Evolutionary conservation across 2,113 vertebrate genomes (phyloP).

Genomic region (Colistium nudipinnis): DNA sequence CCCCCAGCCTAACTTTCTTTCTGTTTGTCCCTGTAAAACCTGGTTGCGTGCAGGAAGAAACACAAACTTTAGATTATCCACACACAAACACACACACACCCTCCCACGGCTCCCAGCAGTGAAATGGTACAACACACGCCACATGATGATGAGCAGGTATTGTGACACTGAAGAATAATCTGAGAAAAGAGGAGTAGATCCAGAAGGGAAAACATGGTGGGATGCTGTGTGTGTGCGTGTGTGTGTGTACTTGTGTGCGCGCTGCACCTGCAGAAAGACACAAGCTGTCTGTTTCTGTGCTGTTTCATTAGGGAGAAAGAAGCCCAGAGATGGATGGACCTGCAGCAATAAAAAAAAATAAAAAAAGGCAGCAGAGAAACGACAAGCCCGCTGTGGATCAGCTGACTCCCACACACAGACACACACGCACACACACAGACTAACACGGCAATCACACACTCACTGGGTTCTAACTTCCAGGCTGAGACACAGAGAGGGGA

Average conservation of each 20-base stretch:
- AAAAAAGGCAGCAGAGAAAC: conserved; percentile 21
- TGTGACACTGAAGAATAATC: conserved; percentile 33
- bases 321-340: conserved; percentile 25
- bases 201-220: conserved; percentile 10
- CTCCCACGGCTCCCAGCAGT: conserved; percentile 21
- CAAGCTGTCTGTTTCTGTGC: conserved; percentile 31
- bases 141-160: conserved; percentile 32
- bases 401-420: conserved; percentile 13
- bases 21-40: no score
- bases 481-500: conserved; percentile 57
- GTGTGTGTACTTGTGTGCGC: neutral
- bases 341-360: conserved; percentile 26
- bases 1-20: no score
- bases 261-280: conserved; percentile 45
- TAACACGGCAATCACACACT: no score
- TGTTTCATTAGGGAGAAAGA: conserved; percentile 44
- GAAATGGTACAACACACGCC: conserved; percentile 34
- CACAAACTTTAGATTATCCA: no score
- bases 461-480: conserved; percentile 38
- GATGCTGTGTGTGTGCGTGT: conserved; percentile 8
- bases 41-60: no score
- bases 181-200: conserved; percentile 36
- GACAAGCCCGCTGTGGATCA: conserved; percentile 34
- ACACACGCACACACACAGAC: no score
- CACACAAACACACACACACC: no score